A percentile compares a stretch with the other conserved stretches of the same genome.
Conservation (phyloP, 2,888 invertebrate species). For the Thelaira solivaga region DNA sequence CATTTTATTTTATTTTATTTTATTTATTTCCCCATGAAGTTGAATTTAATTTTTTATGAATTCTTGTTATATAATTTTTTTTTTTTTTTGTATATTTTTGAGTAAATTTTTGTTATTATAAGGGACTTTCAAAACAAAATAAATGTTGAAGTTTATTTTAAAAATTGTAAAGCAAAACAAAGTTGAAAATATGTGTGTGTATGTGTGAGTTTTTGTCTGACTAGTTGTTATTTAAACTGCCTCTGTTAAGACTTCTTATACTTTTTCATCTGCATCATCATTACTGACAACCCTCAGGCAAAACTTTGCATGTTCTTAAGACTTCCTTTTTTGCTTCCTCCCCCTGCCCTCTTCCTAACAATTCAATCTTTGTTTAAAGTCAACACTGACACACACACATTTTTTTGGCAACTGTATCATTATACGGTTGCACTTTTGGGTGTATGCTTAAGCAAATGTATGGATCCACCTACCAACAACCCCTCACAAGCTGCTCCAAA, state of each 20-base stretch:
- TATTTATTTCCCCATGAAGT: too few relatives aligned
- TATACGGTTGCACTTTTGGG: slow-evolving; percentile 77
- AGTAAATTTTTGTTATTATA: neutral
- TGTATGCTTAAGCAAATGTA: slow-evolving; percentile 59
- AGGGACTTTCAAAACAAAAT: slow-evolving; percentile 18
- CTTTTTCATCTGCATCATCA: slow-evolving; percentile 5
- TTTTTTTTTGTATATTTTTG: too few relatives aligned
- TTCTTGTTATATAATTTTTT: too few relatives aligned
- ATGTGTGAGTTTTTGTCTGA: neutral
- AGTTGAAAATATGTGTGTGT: neutral
- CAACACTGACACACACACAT: slow-evolving; percentile 5
- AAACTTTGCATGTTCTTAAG: slow-evolving; percentile 48
- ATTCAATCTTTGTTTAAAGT: slow-evolving; percentile 25
- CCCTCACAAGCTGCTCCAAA: neutral
- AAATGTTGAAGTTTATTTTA: slow-evolving; percentile 29
- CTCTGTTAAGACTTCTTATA: slow-evolving; percentile 11
- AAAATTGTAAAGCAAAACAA: neutral
- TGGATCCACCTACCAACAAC: slow-evolving; percentile 50
- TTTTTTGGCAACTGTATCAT: slow-evolving; percentile 73
- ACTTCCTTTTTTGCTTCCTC: slow-evolving; percentile 25
- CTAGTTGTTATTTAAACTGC: slow-evolving; percentile 11
- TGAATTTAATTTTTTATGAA: too few relatives aligned
- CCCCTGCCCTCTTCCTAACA: neutral
- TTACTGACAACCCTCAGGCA: slow-evolving; percentile 49
- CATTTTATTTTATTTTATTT: too few relatives aligned